Percentiles rank a stretch among this genome's conserved stretches.
phyloP scores from a whole-genome alignment of 1,140 invertebrate genomes.

The Drosophila jambulina region DNA sequence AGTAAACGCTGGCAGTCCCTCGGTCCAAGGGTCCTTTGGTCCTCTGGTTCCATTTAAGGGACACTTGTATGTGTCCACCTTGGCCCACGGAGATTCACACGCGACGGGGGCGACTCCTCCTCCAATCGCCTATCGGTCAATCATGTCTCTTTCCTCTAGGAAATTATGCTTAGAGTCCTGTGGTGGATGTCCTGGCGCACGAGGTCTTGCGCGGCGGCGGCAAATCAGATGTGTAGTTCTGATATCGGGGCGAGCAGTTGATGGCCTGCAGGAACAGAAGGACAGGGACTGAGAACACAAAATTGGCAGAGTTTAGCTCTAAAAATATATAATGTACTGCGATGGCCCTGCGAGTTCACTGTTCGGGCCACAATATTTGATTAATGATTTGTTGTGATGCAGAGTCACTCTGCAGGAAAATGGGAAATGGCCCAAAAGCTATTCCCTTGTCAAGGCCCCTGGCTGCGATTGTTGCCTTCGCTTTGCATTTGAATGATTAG shows the following conservation, averaged over 20 bases:
- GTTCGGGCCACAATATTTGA: conserved; percentile 65
- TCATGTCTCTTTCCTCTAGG: conserved; percentile 21
- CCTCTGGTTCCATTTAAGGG: conserved; percentile 33
- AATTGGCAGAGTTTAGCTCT: conserved; percentile 54
- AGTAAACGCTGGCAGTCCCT: conserved; percentile 13
- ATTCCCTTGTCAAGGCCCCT: conserved; percentile 53
- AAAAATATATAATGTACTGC: conserved; percentile 47
- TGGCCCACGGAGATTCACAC: conserved; percentile 10
- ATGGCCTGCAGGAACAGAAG: conserved; percentile 68
- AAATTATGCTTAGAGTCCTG: conserved; percentile 59
- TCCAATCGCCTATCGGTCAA: conserved; percentile 38
- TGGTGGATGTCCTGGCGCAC: conserved; percentile 77
- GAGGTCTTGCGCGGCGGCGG: conserved; percentile 80
- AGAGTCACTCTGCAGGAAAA: conserved; percentile 22
- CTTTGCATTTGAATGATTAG: conserved; percentile 82
- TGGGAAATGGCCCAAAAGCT: conserved; percentile 28
- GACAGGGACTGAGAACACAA: conserved; percentile 24
- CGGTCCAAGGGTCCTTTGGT: conserved; percentile 15
- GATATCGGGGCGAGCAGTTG: conserved; percentile 75
- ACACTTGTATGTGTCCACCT: conserved; percentile 20
- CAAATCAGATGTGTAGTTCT: conserved; percentile 81
- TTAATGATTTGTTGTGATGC: conserved; percentile 68
- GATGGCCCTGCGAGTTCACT: conserved; percentile 46
- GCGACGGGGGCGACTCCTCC: not conserved
- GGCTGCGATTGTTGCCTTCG: conserved; percentile 48